Evolutionary conservation across 2,888 invertebrate species (phyloP), one percentile per base, ranked within the genome.

Genomic region (Maniola hyperantus): DNA sequence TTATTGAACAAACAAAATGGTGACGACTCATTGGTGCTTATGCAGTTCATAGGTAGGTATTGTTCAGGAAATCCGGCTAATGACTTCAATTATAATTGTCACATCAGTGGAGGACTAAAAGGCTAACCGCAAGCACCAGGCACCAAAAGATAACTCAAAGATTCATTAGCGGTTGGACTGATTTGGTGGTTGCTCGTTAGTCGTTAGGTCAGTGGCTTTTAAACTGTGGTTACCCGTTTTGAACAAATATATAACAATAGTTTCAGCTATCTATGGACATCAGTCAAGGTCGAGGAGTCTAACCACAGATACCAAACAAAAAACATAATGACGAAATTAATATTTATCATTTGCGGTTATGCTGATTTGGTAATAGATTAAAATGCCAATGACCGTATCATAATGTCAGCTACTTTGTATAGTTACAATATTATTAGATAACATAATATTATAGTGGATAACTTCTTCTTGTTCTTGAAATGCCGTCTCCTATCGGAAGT

Each of bases 321-420:
- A 39, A 34, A 36, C 2, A 34, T 51, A 51, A 50, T 36, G 6
- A 36, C 8, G 6, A n/a, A 44, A 44, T 44, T 11, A 44, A 44
- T 44, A 44, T 44, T 44, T 44, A 5, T 44, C n/a, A 39, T 18
- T 36, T 10, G 15, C 54, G 54, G 36, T 36, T 54, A 54, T 36
- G 36, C 54, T 36, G 36, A 39, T 55, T 55, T 18, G 36, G n/a
- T 53, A n/a, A 6, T 53, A 11, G 26, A 13, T 33, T 11, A n/a
- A 18, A 13, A 39, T 39, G 36, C 15, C 36, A 55, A 39, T 55
- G 55, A 55, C 55, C 55, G 15, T 55, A 34, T 8, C 13, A 8
- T 34, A 54, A 26, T 54, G 6, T 8, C 34, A 34, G 6, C 8
- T 36, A 34, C n/a, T 15, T 2, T 34, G 7, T 44, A 44, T n/a